Conservation (phyloP, 2,888 invertebrate genomes). For the Nomada ruficornis region DNA sequence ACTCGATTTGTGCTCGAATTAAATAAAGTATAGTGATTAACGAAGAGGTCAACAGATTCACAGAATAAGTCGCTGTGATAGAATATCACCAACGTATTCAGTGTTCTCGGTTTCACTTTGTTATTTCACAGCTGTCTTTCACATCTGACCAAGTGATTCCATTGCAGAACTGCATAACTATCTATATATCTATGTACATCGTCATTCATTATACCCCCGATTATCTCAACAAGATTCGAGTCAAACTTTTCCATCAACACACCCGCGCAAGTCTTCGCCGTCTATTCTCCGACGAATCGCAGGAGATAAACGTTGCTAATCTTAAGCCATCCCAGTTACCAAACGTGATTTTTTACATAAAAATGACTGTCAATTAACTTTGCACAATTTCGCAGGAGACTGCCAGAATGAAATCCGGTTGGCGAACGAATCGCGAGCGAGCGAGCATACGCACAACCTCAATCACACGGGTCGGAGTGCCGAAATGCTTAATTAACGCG, state of each 20-base stretch:
- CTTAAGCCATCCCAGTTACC: not conserved
- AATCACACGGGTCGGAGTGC: conserved; percentile 66
- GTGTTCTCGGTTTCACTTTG: conserved; percentile 15
- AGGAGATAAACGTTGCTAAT: no score
- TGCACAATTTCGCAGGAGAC: conserved; percentile 17
- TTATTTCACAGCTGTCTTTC: conserved; percentile 5
- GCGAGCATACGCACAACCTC: conserved; percentile 56
- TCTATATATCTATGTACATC: not conserved
- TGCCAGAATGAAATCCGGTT: conserved; percentile 37
- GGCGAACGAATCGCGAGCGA: conserved; percentile 66
- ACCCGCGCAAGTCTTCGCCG: no score
- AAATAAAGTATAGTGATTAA: not conserved
- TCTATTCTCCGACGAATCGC: no score
- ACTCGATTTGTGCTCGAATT: no score
- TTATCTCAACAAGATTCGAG: not conserved
- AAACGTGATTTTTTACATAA: not conserved
- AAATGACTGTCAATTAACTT: not conserved
- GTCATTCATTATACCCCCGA: not conserved
- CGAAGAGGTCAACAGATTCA: not conserved
- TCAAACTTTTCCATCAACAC: not conserved
- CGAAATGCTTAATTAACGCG: conserved; percentile 77
- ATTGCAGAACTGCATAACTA: conserved; percentile 9
- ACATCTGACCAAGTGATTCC: conserved; percentile 7
- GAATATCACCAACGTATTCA: conserved; percentile 14
- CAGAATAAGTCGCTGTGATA: not conserved